Base-by-base conservation (phyloP, 2,888 invertebrate species). In the Pandemis heparana region DNA sequence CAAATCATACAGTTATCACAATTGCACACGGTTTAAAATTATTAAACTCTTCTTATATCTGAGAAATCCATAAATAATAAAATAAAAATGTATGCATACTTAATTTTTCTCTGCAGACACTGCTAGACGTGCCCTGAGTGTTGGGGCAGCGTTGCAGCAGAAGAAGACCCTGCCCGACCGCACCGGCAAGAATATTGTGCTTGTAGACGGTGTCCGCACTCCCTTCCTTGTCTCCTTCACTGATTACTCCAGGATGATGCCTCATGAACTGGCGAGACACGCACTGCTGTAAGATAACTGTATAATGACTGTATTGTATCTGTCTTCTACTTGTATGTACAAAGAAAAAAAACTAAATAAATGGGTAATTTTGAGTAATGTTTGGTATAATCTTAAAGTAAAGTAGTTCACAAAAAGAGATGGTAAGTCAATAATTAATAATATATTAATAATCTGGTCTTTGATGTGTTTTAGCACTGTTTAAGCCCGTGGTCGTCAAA, bases 121-220 rank as follows among this genome's bases (percentile, higher is more conserved):
- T 9, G 90, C 95, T 9, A 83, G 92, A 10, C 88, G 95, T 59
- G 92, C 95, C 6, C 89, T 96, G 32, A 95, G 95, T 74, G 87
- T 95, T 0, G 95, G 95, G 38, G 90, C 91, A 62, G 92, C 94
- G 5, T 83, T 95, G 56, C 94, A 95, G 65, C 90, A 90, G 77
- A 95, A 95, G 83, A 96, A 95, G 85, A 94, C 94, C 0, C 86
- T 96, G 6, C 90, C 94, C 4, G 96, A 96, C 81, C 95, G 95
- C 82, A 96, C 95, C 0, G 96, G 96, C 73, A 96, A 97, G 87
- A 98, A 99, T 95, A 97, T 99, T 80, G 99, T 99, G 23, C 95
- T 99, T 73, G 97, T 99, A n/a, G 99, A 99, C 91, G 99, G 98
- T 70, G 98, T 99, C 41, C 96, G 99, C 61, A 99, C 99, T 2